Evolutionary conservation across 2,888 invertebrate species (phyloP), one percentile per base, ranked within the genome.

Genomic region (Molorchus minor): DNA sequence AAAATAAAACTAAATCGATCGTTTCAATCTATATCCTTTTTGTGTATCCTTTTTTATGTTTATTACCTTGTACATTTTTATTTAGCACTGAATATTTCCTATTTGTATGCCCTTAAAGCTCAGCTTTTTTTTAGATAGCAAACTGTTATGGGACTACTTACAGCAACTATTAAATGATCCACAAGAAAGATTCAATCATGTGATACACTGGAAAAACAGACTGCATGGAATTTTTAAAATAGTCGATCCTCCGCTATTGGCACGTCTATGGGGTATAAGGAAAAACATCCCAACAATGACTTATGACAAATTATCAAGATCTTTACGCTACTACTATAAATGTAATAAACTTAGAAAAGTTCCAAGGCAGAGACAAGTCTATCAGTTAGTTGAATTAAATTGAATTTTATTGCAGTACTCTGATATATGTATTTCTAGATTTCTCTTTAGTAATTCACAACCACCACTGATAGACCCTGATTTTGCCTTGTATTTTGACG

Each of bases 281-380:
- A 95, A 95, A 80, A 94, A 94, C 79, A 92, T 94, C 78, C 84
- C 93, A 51, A 94, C 93, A 35, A 95, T 95, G 95, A 95, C 94
- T 78, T 95, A 95, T 75, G 94, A 95, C 80, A 95, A 95, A 82
- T 92, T 95, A 91, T 94, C 94, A 55, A 85, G 95, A 65, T 94
- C 95, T 35, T 84, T 95, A 30, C 86, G 95, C 73, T 95, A 95
- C 77, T 95, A 95, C 77, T 95, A 95, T 80, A 87, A 94, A 74
- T 94, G 94, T 65, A 94, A 94, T 76, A 95, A 95, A 71, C 83
- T 95, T 69, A 87, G 93, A 69, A 95, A 95, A 82, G 94, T 94
- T 49, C 94, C 94, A 78, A 94, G 94, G 66, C 94, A 94, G 81
- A 85, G 94, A 67, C 93, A 95, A 29, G 35, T 36, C 3, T 51